phyloP scores from a whole-genome alignment of 2,797 vertebrate species.

The Cossypha heuglini region DNA sequence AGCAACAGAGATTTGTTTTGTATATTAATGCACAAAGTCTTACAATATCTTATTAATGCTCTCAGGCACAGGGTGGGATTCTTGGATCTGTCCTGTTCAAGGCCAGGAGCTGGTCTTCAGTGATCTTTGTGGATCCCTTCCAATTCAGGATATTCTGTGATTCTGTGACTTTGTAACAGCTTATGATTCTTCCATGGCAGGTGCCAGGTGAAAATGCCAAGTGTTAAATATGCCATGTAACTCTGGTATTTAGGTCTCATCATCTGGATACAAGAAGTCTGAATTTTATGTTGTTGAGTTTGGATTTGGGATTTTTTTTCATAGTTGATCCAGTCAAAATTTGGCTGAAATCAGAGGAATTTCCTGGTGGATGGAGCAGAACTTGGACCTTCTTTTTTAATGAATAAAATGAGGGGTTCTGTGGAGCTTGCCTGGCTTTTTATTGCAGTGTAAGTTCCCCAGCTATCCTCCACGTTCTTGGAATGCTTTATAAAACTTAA shows the following conservation, averaged over 20 bases:
- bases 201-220: neutral
- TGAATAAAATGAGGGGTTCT: neutral
- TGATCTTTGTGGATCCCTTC: neutral
- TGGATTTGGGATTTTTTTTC: neutral
- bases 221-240: rapidly evolving
- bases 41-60: neutral
- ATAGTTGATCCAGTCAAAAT: neutral
- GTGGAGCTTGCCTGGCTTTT: neutral
- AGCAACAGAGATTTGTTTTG: neutral
- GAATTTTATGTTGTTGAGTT: neutral
- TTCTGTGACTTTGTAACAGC: neutral
- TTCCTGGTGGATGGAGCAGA: neutral
- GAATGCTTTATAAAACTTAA: neutral
- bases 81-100: neutral
- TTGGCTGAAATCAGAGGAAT: neutral
- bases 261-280: neutral
- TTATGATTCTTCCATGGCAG: neutral
- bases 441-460: neutral
- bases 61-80: neutral
- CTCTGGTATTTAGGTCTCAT: neutral
- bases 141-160: neutral
- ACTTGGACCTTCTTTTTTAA: neutral
- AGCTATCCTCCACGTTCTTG: neutral
- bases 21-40: neutral
- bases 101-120: neutral